Conservation (phyloP, 1,140 invertebrate species). For the Dinoponera quadriceps region DNA sequence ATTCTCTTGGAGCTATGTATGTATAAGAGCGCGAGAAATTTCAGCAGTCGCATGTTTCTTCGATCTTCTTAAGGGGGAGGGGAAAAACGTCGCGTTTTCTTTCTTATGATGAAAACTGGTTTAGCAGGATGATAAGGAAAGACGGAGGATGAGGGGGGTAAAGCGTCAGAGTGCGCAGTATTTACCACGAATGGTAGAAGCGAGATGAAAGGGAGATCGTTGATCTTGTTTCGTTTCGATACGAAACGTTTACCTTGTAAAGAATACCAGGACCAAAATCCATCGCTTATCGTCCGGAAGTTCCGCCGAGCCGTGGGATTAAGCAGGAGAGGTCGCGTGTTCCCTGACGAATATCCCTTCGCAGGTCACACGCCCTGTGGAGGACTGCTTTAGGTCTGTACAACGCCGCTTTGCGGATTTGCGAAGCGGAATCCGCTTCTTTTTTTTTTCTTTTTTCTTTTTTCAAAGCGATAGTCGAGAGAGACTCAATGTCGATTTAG, state of each 20-base stretch:
- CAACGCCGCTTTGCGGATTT: too few relatives aligned
- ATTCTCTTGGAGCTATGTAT: not conserved
- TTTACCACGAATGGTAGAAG: constrained; percentile 27
- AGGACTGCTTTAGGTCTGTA: not conserved
- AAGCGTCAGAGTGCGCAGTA: not conserved
- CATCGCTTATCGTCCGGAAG: constrained; percentile 68
- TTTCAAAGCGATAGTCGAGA: not conserved
- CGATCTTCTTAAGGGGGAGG: constrained; percentile 1
- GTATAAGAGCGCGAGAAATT: constrained; percentile 9
- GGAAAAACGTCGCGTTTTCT: not conserved
- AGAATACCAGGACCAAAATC: constrained; percentile 52
- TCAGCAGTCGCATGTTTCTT: constrained; percentile 6
- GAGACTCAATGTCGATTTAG: too few relatives aligned
- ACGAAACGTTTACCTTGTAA: constrained; percentile 63
- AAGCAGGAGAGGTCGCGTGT: constrained; percentile 21
- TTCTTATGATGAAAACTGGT: not conserved
- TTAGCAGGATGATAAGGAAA: constrained; percentile 16
- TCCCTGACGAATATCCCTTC: not conserved
- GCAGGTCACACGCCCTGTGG: not conserved
- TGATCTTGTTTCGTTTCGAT: constrained; percentile 58
- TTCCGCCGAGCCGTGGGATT: constrained; percentile 53
- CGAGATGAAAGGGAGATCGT: constrained; percentile 63
- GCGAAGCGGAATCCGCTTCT: too few relatives aligned
- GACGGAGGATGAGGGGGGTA: constrained; percentile 11
- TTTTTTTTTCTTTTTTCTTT: too few relatives aligned